phyloP scores from a whole-genome alignment of 2,888 invertebrate genomes.

The Synergus laeviventris region DNA sequence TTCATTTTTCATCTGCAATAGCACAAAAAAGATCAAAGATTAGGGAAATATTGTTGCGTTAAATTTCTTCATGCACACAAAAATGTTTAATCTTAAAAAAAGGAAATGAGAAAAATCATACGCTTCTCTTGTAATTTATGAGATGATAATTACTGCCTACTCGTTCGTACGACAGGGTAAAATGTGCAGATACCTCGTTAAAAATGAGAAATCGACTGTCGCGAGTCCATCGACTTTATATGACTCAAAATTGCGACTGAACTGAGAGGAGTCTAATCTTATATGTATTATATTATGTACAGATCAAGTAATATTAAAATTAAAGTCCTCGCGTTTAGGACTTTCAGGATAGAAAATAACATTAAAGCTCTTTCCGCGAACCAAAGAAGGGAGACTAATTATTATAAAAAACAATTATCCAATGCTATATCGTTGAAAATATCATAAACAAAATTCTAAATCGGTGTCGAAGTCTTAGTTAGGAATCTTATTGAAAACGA shows the following conservation, averaged over 20 bases:
- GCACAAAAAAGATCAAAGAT: too few relatives aligned
- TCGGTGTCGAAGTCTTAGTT: conserved; percentile 13
- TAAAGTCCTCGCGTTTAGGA: neutral
- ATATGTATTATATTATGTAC: conserved; percentile 11
- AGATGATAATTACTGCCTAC: conserved; percentile 3
- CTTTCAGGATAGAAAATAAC: neutral
- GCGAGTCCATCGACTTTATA: neutral
- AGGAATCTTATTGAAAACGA: neutral
- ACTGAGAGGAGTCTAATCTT: neutral
- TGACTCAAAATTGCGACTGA: neutral
- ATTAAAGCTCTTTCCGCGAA: neutral
- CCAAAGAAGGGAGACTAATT: neutral
- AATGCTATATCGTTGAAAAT: neutral
- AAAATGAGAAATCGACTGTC: neutral
- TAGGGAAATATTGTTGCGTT: neutral
- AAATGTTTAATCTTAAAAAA: neutral
- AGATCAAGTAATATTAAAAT: conserved; percentile 1
- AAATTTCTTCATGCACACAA: too few relatives aligned
- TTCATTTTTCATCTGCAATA: neutral
- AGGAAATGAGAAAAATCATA: neutral
- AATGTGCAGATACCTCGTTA: neutral
- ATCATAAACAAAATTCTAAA: conserved; percentile 30
- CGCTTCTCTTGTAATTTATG: neutral
- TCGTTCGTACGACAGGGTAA: neutral
- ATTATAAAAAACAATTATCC: neutral